Conservation (phyloP, 2,888 invertebrate genomes). For the Cinara cedri region DNA sequence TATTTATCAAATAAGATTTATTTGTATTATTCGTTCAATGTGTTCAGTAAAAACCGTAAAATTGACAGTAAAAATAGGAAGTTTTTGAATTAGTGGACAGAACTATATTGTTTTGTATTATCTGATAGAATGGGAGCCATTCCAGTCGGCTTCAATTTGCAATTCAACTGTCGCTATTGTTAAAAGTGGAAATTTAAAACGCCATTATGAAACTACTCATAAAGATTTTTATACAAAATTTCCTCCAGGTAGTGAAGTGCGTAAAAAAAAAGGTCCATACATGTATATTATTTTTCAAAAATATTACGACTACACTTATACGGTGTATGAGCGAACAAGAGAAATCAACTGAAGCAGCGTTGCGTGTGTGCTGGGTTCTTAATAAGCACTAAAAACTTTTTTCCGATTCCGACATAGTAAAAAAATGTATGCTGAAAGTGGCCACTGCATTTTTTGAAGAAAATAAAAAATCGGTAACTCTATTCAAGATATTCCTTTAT, state of each 20-base stretch:
- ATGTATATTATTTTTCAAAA: conserved; percentile 12
- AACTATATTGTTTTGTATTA: conserved; percentile 18
- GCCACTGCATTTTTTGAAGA: conserved; percentile 36
- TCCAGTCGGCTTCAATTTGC: not conserved
- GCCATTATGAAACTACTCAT: conserved; percentile 13
- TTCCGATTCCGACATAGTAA: conserved; percentile 34
- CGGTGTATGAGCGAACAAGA: conserved; percentile 38
- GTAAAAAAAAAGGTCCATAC: conserved; percentile 2
- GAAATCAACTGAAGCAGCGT: conserved; percentile 31
- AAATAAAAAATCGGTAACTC: not conserved
- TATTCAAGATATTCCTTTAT: conserved; percentile 34
- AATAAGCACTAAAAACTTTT: conserved; percentile 47
- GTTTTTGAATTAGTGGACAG: conserved; percentile 9
- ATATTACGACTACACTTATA: conserved; percentile 21
- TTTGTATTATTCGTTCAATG: conserved; percentile 17
- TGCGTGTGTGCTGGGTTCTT: conserved; percentile 34
- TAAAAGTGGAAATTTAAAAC: conserved; percentile 2
- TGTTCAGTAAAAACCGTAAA: conserved; percentile 23
- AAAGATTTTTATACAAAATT: conserved; percentile 9
- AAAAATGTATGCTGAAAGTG: conserved; percentile 30
- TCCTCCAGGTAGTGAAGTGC: conserved; percentile 9
- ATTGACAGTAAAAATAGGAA: conserved; percentile 22
- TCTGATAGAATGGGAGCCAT: not conserved
- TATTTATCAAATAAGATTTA: too few relatives aligned
- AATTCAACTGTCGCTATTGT: not conserved